Evolutionary conservation across 2,888 invertebrate genomes (phyloP).

Genomic region (Agrochola lychnidis): DNA sequence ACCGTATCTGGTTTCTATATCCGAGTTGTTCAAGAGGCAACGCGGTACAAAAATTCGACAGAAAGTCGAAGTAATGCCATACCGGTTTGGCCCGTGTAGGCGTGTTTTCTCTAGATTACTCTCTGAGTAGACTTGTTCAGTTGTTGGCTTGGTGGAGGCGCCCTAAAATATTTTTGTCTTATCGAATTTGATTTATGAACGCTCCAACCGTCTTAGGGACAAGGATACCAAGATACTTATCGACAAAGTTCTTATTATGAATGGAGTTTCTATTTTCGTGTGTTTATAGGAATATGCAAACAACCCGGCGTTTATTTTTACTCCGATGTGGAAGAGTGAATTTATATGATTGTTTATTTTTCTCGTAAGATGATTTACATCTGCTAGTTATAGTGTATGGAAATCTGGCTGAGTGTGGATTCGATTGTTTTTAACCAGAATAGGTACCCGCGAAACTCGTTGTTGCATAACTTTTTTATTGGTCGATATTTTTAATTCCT

Average conservation of each 20-base stretch:
- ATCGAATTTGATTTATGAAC: conserved; percentile 69
- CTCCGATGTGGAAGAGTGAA: conserved; percentile 25
- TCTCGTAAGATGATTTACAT: conserved; percentile 48
- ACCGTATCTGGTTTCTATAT: conserved; percentile 83
- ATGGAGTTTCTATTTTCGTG: conserved; percentile 53
- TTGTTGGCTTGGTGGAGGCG: conserved; percentile 37
- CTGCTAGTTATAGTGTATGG: conserved; percentile 48
- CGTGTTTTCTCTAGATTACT: conserved; percentile 65
- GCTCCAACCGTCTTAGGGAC: conserved; percentile 52
- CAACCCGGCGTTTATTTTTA: conserved; percentile 50
- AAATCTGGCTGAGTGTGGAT: conserved; percentile 13
- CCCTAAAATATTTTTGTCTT: conserved; percentile 66
- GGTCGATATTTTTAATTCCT: too few relatives aligned
- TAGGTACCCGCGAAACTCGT: too few relatives aligned
- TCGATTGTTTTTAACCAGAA: background rate
- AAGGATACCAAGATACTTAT: conserved; percentile 62
- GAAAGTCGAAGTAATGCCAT: conserved; percentile 69
- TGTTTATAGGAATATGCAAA: conserved; percentile 51
- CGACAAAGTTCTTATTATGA: conserved; percentile 52
- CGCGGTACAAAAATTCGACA: conserved; percentile 79
- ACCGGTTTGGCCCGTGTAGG: conserved; percentile 74
- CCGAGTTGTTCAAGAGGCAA: conserved; percentile 74
- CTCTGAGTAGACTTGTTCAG: conserved; percentile 55
- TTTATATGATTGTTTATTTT: conserved; percentile 50
- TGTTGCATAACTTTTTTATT: too few relatives aligned